Evolutionary conservation across 1,140 invertebrate genomes (phyloP).

Genomic region (Drosophila carrolli): DNA sequence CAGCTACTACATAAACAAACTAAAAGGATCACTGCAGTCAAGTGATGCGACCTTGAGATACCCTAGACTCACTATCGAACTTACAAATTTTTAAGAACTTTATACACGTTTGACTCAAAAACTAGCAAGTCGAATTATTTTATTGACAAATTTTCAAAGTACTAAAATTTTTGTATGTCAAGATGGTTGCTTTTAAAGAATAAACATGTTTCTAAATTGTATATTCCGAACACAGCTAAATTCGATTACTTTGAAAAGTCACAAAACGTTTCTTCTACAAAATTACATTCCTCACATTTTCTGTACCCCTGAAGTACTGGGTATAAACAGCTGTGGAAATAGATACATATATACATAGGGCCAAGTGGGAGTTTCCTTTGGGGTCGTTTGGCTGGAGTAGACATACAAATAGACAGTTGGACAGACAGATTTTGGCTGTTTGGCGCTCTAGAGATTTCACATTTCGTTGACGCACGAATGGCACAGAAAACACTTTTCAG

Average conservation of each 20-base stretch:
- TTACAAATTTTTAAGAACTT: too few species aligned
- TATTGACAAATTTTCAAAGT: too few species aligned
- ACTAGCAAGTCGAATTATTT: too few species aligned
- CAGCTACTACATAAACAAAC: not conserved
- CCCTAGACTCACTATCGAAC: too few species aligned
- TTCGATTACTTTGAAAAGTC: too few species aligned
- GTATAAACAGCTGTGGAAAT: not conserved
- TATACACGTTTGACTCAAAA: too few species aligned
- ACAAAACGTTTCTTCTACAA: too few species aligned
- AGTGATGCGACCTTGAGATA: not conserved
- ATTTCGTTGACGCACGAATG: conserved; percentile 37
- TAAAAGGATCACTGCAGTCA: not conserved
- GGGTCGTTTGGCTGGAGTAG: not conserved
- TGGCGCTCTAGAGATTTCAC: conserved; percentile 37
- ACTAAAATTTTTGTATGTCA: too few species aligned
- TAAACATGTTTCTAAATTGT: too few species aligned
- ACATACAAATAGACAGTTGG: conserved; percentile 14
- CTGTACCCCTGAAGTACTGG: not conserved
- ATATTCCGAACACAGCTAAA: too few species aligned
- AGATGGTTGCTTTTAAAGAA: too few species aligned
- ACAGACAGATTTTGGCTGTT: conserved; percentile 14
- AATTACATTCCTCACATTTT: too few species aligned
- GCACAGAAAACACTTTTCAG: conserved; percentile 40
- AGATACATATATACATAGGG: not conserved
- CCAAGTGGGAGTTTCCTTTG: conserved; percentile 14